These are phyloP conservation scores for Benitochromis conjunctus DNA, from an alignment of 2,113 vertebrate species.

Conservation along the genomic window DNA sequence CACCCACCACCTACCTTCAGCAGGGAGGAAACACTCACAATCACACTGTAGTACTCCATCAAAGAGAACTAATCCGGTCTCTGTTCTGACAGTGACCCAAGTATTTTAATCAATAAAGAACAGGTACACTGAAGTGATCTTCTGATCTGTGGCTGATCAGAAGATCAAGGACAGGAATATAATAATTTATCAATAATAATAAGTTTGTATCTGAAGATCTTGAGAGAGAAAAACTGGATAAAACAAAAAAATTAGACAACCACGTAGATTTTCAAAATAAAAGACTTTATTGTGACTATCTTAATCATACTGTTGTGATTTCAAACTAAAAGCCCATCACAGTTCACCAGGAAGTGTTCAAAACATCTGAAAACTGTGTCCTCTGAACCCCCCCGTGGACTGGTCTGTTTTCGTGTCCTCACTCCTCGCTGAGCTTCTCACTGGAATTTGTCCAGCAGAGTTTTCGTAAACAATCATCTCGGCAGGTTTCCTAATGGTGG, in stretches of 20 bases:
- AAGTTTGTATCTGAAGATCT: not conserved
- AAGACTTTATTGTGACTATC: not conserved
- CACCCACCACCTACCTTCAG: not conserved
- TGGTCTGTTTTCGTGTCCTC: not conserved
- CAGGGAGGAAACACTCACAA: not conserved
- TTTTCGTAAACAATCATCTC: constrained; percentile 31
- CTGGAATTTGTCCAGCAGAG: constrained; percentile 23
- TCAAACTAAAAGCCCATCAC: not conserved
- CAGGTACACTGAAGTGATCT: not conserved
- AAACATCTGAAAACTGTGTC: not conserved
- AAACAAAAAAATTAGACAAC: not conserved
- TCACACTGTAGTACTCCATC: not conserved
- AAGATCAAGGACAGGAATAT: not conserved
- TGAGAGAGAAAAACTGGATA: not conserved
- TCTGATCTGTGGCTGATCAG: not conserved
- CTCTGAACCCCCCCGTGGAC: not conserved
- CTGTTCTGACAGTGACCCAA: not conserved
- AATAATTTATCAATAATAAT: not conserved
- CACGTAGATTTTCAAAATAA: not conserved
- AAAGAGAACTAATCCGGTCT: not conserved
- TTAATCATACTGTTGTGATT: not conserved
- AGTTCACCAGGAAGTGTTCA: not conserved
- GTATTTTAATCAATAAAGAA: not conserved
- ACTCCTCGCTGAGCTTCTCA: not conserved
- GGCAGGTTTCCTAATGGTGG: not conserved